Evolutionary conservation across 2,888 invertebrate species (phyloP), one percentile per base, ranked within the genome.

Genomic region (Coelinius sp.): DNA sequence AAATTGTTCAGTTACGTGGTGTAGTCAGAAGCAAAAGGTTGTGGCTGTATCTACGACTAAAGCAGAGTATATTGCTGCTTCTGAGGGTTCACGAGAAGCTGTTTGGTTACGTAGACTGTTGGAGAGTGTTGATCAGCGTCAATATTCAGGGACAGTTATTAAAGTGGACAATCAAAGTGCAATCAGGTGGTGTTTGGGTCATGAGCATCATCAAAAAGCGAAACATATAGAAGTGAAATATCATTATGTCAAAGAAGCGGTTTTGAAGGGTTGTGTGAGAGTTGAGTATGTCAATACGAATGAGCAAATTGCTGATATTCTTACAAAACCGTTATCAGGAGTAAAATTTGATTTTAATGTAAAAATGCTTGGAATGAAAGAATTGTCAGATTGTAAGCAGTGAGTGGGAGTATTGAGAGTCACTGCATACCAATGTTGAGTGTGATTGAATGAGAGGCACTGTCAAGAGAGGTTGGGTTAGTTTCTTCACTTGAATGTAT

Each of bases 211-310:
- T 10, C 64, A 73, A n/a, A 49, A 69, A 59, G 65, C 69, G 12
- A 73, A 73, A 17, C 59, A 73, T 65, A 59, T 73, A 0, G 65
- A 73, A 14, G 62, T 73, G 0, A 65, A 46, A 31, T 73, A 35
- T 31, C 69, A 69, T 31, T 73, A 27, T 25, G 35, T 62, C 3
- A 27, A 66, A 5, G 65, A 69, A 44, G 44, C 31, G 35, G 27
- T 69, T 1, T 41, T 56, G 27, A 72, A 66, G n/a, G 20, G 41
- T 2, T 46, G 22, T 41, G 66, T 74, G 7, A 59, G 25, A 10
- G 17, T 74, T 10, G 63, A 44, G 12, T 72, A 41, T 49, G 24
- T 74, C 17, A 31, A 65, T 12, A 69, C 69, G 20, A 66, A 56
- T n/a, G 22, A 35, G 0, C 74, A 41, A 41, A 41, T 41, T 12